A percentile compares a stretch with the other conserved stretches of the same genome.
Evolutionary conservation across 2,113 vertebrate species (phyloP).

Genomic region (Corythaeola cristata): DNA sequence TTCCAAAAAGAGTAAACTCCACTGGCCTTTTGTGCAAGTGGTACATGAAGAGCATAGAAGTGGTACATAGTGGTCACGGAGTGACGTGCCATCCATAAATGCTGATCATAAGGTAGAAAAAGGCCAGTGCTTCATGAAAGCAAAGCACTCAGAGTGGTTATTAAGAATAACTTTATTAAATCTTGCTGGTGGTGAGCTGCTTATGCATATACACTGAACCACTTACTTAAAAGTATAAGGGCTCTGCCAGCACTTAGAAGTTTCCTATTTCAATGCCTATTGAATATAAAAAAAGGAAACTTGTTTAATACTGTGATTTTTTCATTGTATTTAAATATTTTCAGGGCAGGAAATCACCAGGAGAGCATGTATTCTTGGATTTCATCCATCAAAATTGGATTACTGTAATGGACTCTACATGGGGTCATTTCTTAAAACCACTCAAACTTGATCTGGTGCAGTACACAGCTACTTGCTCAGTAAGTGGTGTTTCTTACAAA

Average conservation of each 20-base stretch:
- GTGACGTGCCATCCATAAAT: conserved; percentile 1
- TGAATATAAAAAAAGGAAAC: conserved; percentile 19
- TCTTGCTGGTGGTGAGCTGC: background rate
- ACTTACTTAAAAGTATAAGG: background rate
- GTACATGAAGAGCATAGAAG: background rate
- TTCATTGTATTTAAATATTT: conserved; percentile 61
- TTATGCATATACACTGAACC: background rate
- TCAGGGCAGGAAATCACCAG: conserved; percentile 4
- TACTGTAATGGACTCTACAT: conserved; percentile 49
- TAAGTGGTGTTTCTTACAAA: background rate
- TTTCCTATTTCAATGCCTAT: background rate
- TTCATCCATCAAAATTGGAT: conserved; percentile 52
- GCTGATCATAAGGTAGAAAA: background rate
- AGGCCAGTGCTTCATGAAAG: background rate
- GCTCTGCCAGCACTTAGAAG: background rate
- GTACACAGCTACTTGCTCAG: background rate
- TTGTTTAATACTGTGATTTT: conserved; percentile 31
- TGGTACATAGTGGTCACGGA: background rate
- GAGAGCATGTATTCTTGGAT: conserved; percentile 21
- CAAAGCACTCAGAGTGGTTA: background rate
- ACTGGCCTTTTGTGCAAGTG: background rate
- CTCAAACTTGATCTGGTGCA: background rate
- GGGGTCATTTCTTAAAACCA: conserved; percentile 30
- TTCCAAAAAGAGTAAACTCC: conserved; percentile 44
- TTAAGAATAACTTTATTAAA: conserved; percentile 2